Evolutionary conservation across 2,888 invertebrate genomes (phyloP).

Genomic region (Apomyelois bistriatella): DNA sequence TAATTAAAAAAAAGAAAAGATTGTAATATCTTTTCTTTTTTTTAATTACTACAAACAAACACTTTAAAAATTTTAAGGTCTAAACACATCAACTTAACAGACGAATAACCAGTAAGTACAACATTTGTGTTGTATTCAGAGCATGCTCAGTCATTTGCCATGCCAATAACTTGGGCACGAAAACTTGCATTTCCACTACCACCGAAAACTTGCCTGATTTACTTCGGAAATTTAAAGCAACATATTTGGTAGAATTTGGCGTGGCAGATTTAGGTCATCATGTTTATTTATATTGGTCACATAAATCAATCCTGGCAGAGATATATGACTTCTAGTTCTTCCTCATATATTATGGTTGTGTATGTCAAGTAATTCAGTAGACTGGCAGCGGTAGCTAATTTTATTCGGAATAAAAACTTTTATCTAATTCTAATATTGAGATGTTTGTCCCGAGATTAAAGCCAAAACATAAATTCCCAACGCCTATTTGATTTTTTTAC

Average conservation of each 20-base stretch:
- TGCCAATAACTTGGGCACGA: constrained; percentile 1
- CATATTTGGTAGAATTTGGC: constrained; percentile 12
- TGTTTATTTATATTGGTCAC: constrained; percentile 13
- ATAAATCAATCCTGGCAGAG: constrained; percentile 8
- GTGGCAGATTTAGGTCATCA: constrained; percentile 9
- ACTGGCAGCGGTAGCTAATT: background rate
- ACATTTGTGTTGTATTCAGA: background rate
- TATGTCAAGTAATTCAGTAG: background rate
- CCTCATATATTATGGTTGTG: constrained; percentile 10
- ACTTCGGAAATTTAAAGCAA: constrained; percentile 12
- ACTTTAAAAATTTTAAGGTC: too few species aligned
- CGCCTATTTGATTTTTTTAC: too few species aligned
- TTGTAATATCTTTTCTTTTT: too few species aligned
- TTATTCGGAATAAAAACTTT: background rate
- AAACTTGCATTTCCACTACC: constrained; percentile 3
- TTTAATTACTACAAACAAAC: too few species aligned
- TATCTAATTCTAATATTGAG: too few species aligned
- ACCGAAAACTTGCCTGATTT: constrained; percentile 8
- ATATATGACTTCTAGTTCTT: constrained; percentile 8
- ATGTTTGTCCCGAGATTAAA: too few species aligned
- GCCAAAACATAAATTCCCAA: too few species aligned
- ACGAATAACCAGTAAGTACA: too few species aligned
- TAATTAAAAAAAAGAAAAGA: too few species aligned
- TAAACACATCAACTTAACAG: too few species aligned
- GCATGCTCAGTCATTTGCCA: background rate